Percentiles rank a stretch among this genome's conserved stretches.
Conservation (phyloP, 1,140 invertebrate species). For the Drosophila mojavensis region DNA sequence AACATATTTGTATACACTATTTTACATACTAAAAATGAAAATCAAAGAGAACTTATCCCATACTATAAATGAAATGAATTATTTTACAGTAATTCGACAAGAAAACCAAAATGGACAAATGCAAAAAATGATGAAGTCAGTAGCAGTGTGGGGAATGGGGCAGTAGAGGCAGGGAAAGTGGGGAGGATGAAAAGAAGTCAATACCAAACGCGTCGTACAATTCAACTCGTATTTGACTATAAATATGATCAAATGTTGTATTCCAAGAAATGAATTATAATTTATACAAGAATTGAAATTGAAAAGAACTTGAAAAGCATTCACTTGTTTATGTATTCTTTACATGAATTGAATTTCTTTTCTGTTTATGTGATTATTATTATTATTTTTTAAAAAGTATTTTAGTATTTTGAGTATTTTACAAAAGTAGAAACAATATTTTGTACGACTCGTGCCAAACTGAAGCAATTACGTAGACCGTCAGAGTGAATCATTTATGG, state of each 20-base stretch:
- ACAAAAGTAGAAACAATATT: slow-evolving; percentile 60
- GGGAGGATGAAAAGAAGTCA: background rate
- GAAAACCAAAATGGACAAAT: background rate
- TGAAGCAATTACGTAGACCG: slow-evolving; percentile 29
- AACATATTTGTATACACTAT: slow-evolving; percentile 78
- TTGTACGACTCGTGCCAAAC: slow-evolving; percentile 40
- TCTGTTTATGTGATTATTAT: background rate
- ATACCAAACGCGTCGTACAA: slow-evolving; percentile 34
- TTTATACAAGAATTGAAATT: slow-evolving; percentile 12
- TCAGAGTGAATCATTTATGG: slow-evolving; percentile 55
- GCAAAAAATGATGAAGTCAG: slow-evolving; percentile 7
- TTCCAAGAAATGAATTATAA: slow-evolving; percentile 8
- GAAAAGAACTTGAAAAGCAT: slow-evolving; percentile 44
- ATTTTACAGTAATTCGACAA: slow-evolving; percentile 33
- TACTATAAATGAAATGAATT: slow-evolving; percentile 20
- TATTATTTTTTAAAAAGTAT: background rate
- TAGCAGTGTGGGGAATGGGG: background rate
- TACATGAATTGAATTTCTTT: slow-evolving; percentile 28
- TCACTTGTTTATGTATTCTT: slow-evolving; percentile 48
- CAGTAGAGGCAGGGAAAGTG: background rate
- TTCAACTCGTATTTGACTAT: slow-evolving; percentile 9
- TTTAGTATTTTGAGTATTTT: slow-evolving; percentile 21
- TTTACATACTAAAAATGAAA: slow-evolving; percentile 54
- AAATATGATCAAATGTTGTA: background rate
- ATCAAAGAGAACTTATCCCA: background rate